Conservation (phyloP, 1,140 invertebrate genomes). For the Potamilus streckersoni region DNA sequence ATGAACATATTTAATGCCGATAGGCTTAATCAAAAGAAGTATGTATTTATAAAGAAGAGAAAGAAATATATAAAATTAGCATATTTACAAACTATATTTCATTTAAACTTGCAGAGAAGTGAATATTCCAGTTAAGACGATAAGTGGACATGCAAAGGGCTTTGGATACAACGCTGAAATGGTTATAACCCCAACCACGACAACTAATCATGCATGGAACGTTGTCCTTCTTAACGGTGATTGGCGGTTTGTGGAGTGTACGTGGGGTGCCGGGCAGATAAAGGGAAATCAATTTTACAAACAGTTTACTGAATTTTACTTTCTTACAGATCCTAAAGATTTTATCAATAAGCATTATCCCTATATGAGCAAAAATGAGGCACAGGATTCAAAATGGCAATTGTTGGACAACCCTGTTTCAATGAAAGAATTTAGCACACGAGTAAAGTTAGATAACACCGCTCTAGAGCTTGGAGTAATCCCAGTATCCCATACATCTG, state of each 20-base stretch:
- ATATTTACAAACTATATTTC: not conserved
- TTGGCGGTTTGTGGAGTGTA: slow-evolving; percentile 60
- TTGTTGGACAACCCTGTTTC: slow-evolving; percentile 27
- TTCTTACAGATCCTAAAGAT: slow-evolving; percentile 70
- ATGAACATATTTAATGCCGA: too few relatives aligned
- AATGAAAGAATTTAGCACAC: slow-evolving; percentile 20
- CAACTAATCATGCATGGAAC: slow-evolving; percentile 58
- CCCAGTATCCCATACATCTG: too few relatives aligned
- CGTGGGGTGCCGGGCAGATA: slow-evolving; percentile 67
- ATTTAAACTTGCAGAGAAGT: slow-evolving; percentile 19
- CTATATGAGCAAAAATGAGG: slow-evolving; percentile 45
- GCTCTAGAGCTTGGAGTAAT: slow-evolving; percentile 4
- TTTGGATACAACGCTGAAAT: slow-evolving; percentile 96
- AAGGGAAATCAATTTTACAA: slow-evolving; percentile 36
- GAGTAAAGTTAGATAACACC: slow-evolving; percentile 15
- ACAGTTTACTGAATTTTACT: slow-evolving; percentile 57
- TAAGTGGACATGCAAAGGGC: slow-evolving; percentile 92
- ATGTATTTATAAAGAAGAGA: too few relatives aligned
- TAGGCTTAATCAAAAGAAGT: too few relatives aligned
- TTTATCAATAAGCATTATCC: slow-evolving; percentile 71
- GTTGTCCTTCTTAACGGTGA: slow-evolving; percentile 36
- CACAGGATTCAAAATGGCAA: slow-evolving; percentile 33
- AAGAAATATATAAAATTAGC: not conserved
- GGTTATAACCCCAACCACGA: slow-evolving; percentile 93
- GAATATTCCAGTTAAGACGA: slow-evolving; percentile 19